Percentiles rank a stretch among this genome's conserved stretches.
phyloP scores from a whole-genome alignment of 2,888 invertebrate species.

The Oligia fasciuncula region DNA sequence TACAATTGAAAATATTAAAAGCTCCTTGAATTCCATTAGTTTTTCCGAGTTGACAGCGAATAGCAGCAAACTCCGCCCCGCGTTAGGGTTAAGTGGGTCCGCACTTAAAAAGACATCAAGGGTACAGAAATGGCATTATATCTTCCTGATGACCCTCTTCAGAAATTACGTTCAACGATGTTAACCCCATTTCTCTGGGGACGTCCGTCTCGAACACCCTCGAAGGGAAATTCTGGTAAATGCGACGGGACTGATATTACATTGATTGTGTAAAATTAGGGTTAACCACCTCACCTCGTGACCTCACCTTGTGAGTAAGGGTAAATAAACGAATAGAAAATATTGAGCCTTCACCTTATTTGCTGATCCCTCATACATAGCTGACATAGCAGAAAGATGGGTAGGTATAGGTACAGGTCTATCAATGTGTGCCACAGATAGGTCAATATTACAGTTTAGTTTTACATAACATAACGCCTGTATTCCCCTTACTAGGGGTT shows the following conservation, averaged over 20 bases:
- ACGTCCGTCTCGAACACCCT: slow-evolving; percentile 70
- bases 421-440: not conserved
- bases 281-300: slow-evolving; percentile 19
- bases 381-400: not conserved
- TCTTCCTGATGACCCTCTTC: slow-evolving; percentile 88
- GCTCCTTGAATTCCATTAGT: slow-evolving; percentile 73
- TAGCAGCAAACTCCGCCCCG: slow-evolving; percentile 75
- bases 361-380: not conserved
- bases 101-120: slow-evolving; percentile 90
- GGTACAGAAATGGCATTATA: slow-evolving; percentile 88
- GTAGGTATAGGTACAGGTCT: not conserved
- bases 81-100: slow-evolving; percentile 87
- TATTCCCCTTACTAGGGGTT: not conserved
- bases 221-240: slow-evolving; percentile 66
- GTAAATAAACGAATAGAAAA: slow-evolving; percentile 17
- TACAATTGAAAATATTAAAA: slow-evolving; percentile 63
- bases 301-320: slow-evolving; percentile 18
- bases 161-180: slow-evolving; percentile 85
- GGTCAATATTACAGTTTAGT: not conserved
- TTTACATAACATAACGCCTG: too few relatives aligned
- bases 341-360: slow-evolving; percentile 6
- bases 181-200: slow-evolving; percentile 79
- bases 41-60: slow-evolving; percentile 77
- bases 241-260: slow-evolving; percentile 66
- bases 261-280: slow-evolving; percentile 67